Evolutionary conservation across 2,888 invertebrate genomes (phyloP), one percentile per base, ranked within the genome.

Genomic region (Heliconius ethilla): DNA sequence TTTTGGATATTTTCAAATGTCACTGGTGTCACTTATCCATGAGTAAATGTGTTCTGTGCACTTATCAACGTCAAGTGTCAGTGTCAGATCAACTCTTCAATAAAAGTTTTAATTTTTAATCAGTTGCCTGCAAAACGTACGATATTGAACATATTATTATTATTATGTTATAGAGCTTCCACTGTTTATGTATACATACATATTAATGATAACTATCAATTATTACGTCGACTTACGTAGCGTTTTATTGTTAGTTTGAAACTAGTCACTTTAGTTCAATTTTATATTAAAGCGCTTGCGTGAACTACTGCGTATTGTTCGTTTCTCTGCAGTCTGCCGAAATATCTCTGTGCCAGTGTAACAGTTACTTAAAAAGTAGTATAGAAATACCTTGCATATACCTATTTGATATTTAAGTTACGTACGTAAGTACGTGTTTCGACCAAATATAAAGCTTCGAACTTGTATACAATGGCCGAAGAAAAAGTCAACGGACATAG

Each of bases 401-500:
- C 10, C 33, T 33, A 33, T 74, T 65, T 74, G 9, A n/a, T 59
- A 15, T 65, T 22, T 3, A 25, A 67, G 13, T 40, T 6, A 40
- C 40, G 10, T n/a, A 40, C 15, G 40, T n/a, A 37, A 67, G 37
- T 22, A 67, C 27, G n/a, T n/a, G 22, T 37, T 4, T 67, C n/a
- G 25, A 67, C 67, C 5, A 25, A 67, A 67, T 22, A 66, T 67
- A 40, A 40, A 25, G 7, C 67, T 67, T 67, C 40, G 9, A 75
- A 67, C 2, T 40, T 25, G 25, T n/a, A 40, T 37, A 75, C 70
- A 59, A 87, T 87, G 88, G 82, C 86, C 70, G 86, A 87, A 82
- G 75, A 79, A 40, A 85, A 81, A 37, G 72, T 87, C 73, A 91
- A 91, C 82, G 91, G 91, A 82, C 86, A 90, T 69, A n/a, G 76